Conservation (phyloP, 2,888 invertebrate genomes). For the Cheilosia grossa region DNA sequence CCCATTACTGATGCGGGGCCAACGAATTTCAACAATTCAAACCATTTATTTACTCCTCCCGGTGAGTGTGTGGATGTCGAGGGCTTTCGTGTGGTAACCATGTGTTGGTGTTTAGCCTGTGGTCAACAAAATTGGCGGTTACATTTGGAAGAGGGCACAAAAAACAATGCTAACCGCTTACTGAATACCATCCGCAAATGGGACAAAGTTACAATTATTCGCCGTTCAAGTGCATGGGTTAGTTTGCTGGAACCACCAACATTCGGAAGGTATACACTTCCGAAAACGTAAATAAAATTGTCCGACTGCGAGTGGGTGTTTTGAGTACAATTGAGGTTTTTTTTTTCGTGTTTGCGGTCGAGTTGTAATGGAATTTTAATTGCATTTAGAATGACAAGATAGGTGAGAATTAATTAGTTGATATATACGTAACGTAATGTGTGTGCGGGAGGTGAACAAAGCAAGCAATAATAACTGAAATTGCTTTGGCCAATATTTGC, state of each 20-base stretch:
- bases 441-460: too few relatives aligned
- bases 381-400: constrained; percentile 53
- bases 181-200: constrained; percentile 22
- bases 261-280: constrained; percentile 3
- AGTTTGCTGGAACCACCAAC: constrained; percentile 26
- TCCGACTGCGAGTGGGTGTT: background rate
- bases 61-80: constrained; percentile 30
- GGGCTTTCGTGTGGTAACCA: constrained; percentile 28
- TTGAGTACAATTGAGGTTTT: constrained; percentile 1
- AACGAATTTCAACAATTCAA: background rate
- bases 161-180: background rate
- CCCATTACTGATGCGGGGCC: background rate
- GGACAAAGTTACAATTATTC: constrained; percentile 58
- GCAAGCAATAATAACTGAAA: too few relatives aligned
- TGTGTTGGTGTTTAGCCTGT: constrained; percentile 50
- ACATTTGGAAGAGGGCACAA: background rate
- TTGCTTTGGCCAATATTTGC: too few relatives aligned
- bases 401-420: constrained; percentile 1
- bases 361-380: constrained; percentile 65
- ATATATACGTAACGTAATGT: background rate
- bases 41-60: constrained; percentile 22
- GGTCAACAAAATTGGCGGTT: constrained; percentile 52
- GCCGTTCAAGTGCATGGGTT: constrained; percentile 20
- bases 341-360: constrained; percentile 4
- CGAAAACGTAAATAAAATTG: constrained; percentile 38